Percentiles rank a stretch among this genome's conserved stretches.
These are phyloP conservation scores for Tetragnatha montana DNA, from an alignment of 2,888 invertebrate genomes.

Conservation along the genomic window DNA sequence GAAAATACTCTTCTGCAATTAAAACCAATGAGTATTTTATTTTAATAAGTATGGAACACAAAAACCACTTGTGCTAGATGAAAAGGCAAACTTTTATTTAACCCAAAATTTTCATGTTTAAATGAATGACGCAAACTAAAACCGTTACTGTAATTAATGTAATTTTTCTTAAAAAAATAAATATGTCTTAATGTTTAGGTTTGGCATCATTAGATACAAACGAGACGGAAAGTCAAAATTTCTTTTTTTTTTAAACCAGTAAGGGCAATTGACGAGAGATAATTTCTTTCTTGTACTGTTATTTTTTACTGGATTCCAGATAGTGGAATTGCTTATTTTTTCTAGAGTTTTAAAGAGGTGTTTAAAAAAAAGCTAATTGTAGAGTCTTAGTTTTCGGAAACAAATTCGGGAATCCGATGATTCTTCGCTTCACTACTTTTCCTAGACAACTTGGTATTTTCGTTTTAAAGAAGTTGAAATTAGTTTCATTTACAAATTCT, in stretches of 20 bases:
- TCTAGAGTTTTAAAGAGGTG: not conserved
- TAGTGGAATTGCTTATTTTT: not conserved
- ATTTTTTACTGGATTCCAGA: conserved; percentile 12
- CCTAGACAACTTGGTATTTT: no score
- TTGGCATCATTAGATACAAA: conserved; percentile 58
- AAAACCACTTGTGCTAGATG: not conserved
- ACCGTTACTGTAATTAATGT: conserved; percentile 44
- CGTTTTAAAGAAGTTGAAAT: no score
- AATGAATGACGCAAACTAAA: conserved; percentile 3
- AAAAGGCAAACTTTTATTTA: conserved; percentile 44
- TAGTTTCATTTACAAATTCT: no score
- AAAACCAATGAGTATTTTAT: conserved; percentile 7
- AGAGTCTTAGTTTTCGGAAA: conserved; percentile 24
- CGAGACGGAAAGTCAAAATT: conserved; percentile 26
- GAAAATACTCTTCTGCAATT: conserved; percentile 21
- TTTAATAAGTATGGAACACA: conserved; percentile 6
- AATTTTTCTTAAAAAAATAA: conserved; percentile 15
- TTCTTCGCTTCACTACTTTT: conserved; percentile 9
- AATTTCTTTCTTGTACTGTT: conserved; percentile 35
- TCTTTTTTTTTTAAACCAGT: conserved; percentile 30
- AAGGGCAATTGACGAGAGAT: conserved; percentile 42
- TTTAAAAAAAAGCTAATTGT: conserved; percentile 54
- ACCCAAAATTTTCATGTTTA: conserved; percentile 37
- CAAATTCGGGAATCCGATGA: conserved; percentile 24
- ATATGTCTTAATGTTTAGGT: conserved; percentile 44